These are phyloP conservation scores for Aphidius ervi DNA, from an alignment of 1,140 invertebrate species.

Conservation along the genomic window DNA sequence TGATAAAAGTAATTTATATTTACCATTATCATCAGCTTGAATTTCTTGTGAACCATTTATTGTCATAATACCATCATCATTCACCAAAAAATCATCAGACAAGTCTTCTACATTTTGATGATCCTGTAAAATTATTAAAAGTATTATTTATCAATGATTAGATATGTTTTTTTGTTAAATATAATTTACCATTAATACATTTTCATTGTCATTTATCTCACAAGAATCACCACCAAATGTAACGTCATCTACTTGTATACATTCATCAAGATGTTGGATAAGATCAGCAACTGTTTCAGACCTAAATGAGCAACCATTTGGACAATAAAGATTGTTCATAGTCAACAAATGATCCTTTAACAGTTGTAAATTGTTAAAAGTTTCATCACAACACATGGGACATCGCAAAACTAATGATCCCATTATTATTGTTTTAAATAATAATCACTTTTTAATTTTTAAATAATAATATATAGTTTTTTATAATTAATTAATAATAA, in stretches of 20 bases:
- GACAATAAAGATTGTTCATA: conserved; percentile 59
- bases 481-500: conserved; percentile 10
- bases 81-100: conserved; percentile 39
- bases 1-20: conserved; percentile 8
- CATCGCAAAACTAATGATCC: conserved; percentile 55
- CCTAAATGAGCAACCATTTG: conserved; percentile 52
- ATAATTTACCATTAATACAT: conserved; percentile 18
- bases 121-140: conserved; percentile 26
- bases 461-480: conserved; percentile 2
- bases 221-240: neutral
- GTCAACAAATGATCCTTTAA: conserved; percentile 60
- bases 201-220: conserved; percentile 2
- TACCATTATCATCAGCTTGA: conserved; percentile 47
- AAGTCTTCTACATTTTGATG: conserved; percentile 30
- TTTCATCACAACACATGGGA: conserved; percentile 62
- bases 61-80: conserved; percentile 43
- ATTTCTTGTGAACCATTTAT: conserved; percentile 39
- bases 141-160: neutral
- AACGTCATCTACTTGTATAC: conserved; percentile 31
- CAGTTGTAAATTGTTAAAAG: conserved; percentile 55
- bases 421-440: conserved; percentile 37
- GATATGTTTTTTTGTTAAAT: neutral
- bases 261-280: conserved; percentile 55
- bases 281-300: conserved; percentile 53
- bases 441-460: neutral